phyloP scores from a whole-genome alignment of 2,888 invertebrate species.

The Andrena bicolor region DNA sequence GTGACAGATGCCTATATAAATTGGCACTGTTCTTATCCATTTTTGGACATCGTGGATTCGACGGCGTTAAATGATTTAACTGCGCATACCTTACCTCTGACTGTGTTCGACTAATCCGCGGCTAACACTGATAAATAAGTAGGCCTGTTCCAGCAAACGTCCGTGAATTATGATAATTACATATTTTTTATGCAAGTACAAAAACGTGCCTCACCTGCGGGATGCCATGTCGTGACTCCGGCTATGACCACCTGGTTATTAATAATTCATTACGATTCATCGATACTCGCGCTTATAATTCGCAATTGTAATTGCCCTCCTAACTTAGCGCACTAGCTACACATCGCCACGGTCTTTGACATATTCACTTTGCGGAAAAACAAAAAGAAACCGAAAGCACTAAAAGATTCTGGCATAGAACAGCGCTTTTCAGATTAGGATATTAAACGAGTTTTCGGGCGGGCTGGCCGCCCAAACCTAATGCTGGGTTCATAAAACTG shows the following conservation, averaged over 20 bases:
- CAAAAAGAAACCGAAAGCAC: conserved; percentile 52
- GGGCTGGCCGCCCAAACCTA: conserved; percentile 1
- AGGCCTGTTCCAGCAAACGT: conserved; percentile 67
- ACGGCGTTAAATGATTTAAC: conserved; percentile 48
- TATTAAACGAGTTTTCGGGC: conserved; percentile 18
- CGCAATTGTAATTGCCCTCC: conserved; percentile 36
- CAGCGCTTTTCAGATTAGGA: conserved; percentile 24
- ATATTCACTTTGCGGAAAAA: conserved; percentile 63
- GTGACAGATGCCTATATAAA: conserved; percentile 12
- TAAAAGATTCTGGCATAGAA: conserved; percentile 56
- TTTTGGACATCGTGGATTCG: conserved; percentile 40
- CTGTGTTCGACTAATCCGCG: conserved; percentile 63
- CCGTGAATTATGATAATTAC: conserved; percentile 78
- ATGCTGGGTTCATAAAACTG: conserved; percentile 35
- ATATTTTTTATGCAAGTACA: conserved; percentile 70
- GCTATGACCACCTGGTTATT: conserved; percentile 77
- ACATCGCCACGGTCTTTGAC: conserved; percentile 64
- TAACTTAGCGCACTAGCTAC: conserved; percentile 46
- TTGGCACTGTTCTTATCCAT: conserved; percentile 39
- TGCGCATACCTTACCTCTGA: conserved; percentile 67
- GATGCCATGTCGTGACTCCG: conserved; percentile 83
- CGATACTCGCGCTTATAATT: conserved; percentile 43
- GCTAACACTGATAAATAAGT: conserved; percentile 65
- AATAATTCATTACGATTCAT: conserved; percentile 75
- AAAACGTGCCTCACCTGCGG: conserved; percentile 82